phyloP scores from a whole-genome alignment of 37 sponge, comb jelly and placozoan species.

The Axinella damicornis region DNA sequence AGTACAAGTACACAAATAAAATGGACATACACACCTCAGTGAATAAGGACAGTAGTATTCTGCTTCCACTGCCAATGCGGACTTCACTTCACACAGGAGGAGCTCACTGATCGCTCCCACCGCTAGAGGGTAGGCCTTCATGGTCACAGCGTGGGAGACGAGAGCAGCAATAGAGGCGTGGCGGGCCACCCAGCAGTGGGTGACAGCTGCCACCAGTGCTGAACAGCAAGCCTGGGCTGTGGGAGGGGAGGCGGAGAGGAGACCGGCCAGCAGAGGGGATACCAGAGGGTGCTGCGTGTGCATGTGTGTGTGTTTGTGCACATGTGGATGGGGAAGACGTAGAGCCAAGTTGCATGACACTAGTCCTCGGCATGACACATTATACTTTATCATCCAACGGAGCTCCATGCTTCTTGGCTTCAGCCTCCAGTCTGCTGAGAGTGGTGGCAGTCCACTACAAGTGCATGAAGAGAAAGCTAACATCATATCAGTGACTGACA shows the following conservation, averaged over 20 bases:
- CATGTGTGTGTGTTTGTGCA: conserved; percentile 1
- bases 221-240: neutral
- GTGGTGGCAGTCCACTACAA: conserved; percentile 7
- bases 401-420: conserved; percentile 15
- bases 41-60: conserved; percentile 32
- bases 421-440: conserved; percentile 17
- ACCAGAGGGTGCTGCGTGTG: conserved; percentile 26
- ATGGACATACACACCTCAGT: conserved; percentile 7
- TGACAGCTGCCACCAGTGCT: conserved; percentile 1
- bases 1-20: neutral
- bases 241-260: neutral
- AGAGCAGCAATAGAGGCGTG: conserved; percentile 3
- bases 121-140: neutral
- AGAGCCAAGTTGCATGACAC: neutral
- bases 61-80: too few species aligned
- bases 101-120: conserved; percentile 6
- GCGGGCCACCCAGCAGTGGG: conserved; percentile 20
- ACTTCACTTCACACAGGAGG: neutral
- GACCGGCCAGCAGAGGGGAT: neutral
- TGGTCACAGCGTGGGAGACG: conserved; percentile 5
- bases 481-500: too few species aligned
- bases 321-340: neutral
- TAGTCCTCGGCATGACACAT: neutral
- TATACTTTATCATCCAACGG: conserved; percentile 26
- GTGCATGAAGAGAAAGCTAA: neutral